Base-by-base conservation (phyloP, 1,140 invertebrate species). In the Micrasema longulum region DNA sequence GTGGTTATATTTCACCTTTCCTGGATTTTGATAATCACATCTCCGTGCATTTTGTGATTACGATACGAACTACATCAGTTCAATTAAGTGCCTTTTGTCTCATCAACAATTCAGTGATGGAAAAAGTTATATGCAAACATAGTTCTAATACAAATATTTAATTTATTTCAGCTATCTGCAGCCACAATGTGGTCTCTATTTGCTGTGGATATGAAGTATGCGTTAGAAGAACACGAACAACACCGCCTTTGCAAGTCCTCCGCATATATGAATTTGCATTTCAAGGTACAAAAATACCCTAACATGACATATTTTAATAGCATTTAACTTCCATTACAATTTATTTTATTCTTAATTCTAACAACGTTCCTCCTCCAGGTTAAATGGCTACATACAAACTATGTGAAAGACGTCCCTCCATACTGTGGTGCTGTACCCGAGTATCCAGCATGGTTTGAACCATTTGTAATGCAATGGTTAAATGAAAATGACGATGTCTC, bases 391-490 rank as follows among this genome's bases (percentile, higher is more conserved):
- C 97, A 99, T 83, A 97, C 95, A 76, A 98, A 98, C 80, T 99
- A 99, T 85, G 96, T 99, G n/a, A 95, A 94, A 80, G 97, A 99
- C 80, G 93, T 99, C 71, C 97, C 97, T 74, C 95, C 96, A 9
- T 98, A 97, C 81, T 99, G 98, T 79, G 94, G 93, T 62, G 90
- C 93, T 52, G 96, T 99, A 71, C 92, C 92, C 1, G 92, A 99
- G 82, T 99, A 99, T 84, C 97, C 98, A 7, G 94, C 96, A 77
- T 99, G 97, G 97, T 99, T 99, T 84, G 97, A 99, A 80, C 97
- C 98, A 1, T 99, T 99, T 85, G 98, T 99, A 0, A 99, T 99
- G 97, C 97, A 99, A 83, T 99, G 98, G 98, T 88, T 99, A 3
- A 99, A 99, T 83, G 98, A 99, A 82, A 99, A 99, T 79, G 98